These are phyloP conservation scores for Pavo muticus DNA, from an alignment of 2,113 vertebrate species.

Conservation along the genomic window DNA sequence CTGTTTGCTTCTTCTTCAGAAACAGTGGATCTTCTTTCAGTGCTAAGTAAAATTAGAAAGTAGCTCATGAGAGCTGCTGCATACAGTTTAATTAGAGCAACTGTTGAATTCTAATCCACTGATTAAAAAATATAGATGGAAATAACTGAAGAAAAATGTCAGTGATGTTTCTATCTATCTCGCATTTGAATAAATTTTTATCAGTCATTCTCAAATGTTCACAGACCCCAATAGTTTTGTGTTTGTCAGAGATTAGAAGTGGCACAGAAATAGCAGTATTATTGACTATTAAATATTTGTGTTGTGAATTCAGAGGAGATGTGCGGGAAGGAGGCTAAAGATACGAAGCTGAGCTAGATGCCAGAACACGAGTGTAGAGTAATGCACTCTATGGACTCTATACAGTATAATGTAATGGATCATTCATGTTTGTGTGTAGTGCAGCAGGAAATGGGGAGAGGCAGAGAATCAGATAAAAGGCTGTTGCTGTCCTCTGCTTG, in stretches of 20 bases:
- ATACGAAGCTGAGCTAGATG: background rate
- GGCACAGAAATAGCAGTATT: background rate
- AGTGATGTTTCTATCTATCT: background rate
- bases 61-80: background rate
- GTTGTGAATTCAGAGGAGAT: background rate
- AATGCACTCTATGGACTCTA: background rate
- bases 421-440: background rate
- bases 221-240: background rate
- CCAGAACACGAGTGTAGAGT: background rate
- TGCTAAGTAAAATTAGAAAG: background rate
- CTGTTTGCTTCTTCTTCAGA: background rate
- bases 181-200: background rate
- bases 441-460: background rate
- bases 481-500: background rate
- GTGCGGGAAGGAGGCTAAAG: background rate
- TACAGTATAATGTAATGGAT: background rate
- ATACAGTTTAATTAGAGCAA: background rate
- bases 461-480: background rate
- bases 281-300: background rate
- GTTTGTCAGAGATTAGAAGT: background rate
- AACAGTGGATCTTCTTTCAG: background rate
- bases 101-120: constrained; percentile 2
- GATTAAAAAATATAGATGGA: constrained; percentile 15
- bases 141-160: background rate
- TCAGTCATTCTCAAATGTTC: background rate